Evolutionary conservation across 1,140 invertebrate species (phyloP).

Genomic region (Uloborus diversus): DNA sequence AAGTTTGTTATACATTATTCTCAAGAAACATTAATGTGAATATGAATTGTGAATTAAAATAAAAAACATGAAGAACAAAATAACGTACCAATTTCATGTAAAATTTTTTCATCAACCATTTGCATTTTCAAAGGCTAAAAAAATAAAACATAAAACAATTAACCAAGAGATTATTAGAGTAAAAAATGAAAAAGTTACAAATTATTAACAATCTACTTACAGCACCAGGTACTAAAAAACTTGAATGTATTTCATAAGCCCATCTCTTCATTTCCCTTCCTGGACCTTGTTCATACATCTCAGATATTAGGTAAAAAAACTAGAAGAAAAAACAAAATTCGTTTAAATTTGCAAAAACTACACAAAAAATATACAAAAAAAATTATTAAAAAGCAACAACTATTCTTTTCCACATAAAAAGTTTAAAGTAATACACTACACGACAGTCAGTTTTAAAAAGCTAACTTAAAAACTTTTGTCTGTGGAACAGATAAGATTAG

Average conservation of each 20-base stretch:
- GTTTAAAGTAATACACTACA: no score
- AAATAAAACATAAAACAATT: slow-evolving; percentile 62
- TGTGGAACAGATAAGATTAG: no score
- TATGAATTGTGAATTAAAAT: not conserved
- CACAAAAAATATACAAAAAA: not conserved
- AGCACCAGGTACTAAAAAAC: slow-evolving; percentile 90
- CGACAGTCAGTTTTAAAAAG: no score
- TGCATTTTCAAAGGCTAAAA: slow-evolving; percentile 81
- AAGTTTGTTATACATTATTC: no score
- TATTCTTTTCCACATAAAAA: not conserved
- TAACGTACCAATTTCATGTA: slow-evolving; percentile 77
- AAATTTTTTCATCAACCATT: slow-evolving; percentile 85
- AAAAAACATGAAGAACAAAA: not conserved
- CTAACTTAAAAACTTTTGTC: no score
- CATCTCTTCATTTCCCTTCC: slow-evolving; percentile 92
- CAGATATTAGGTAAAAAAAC: slow-evolving; percentile 89
- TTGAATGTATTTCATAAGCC: slow-evolving; percentile 98
- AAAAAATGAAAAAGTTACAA: slow-evolving; percentile 3
- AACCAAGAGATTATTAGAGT: not conserved
- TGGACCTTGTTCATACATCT: slow-evolving; percentile 83
- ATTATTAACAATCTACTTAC: slow-evolving; percentile 67
- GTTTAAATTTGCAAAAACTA: not conserved
- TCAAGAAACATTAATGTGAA: not conserved
- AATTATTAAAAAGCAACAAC: not conserved
- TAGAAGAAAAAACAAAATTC: slow-evolving; percentile 68